Percentiles rank a stretch among this genome's conserved stretches.
Evolutionary conservation across 2,113 vertebrate genomes (phyloP).

Genomic region (Acanthochromis polyacanthus): DNA sequence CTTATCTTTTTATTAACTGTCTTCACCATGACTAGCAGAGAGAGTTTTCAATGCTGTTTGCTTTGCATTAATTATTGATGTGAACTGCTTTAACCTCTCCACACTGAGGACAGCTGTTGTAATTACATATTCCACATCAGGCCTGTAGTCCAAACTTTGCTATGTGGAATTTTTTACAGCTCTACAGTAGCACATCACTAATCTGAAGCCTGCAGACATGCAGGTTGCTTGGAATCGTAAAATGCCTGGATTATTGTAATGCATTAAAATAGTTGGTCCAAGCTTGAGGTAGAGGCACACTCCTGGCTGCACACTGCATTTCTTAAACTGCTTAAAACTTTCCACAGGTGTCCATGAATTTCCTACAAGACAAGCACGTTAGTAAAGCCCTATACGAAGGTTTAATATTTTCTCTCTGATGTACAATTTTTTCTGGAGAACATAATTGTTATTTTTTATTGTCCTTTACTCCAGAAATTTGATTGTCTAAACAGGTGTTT

Average conservation of each 20-base stretch:
- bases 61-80: constrained; percentile 38
- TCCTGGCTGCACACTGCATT: constrained; percentile 35
- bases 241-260: constrained; percentile 57
- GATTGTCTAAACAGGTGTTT: no score
- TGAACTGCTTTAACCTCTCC: constrained; percentile 22
- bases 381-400: not conserved
- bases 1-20: constrained; percentile 13
- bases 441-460: no score
- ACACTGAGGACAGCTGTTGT: not conserved
- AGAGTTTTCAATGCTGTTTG: constrained; percentile 41
- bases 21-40: constrained; percentile 15
- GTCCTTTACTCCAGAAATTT: no score
- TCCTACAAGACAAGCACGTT: constrained; percentile 4
- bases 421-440: no score
- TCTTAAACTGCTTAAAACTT: constrained; percentile 42
- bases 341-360: constrained; percentile 38
- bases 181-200: constrained; percentile 46
- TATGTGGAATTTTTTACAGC: constrained; percentile 21
- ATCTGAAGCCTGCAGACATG: constrained; percentile 57
- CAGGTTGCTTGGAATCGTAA: constrained; percentile 31
- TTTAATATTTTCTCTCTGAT: constrained; percentile 7
- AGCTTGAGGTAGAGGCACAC: constrained; percentile 19
- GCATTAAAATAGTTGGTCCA: constrained; percentile 49
- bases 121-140: constrained; percentile 24
- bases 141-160: constrained; percentile 30